Base-by-base conservation (phyloP, 64 coral and sea anemone species). In the Acropora yongei region DNA sequence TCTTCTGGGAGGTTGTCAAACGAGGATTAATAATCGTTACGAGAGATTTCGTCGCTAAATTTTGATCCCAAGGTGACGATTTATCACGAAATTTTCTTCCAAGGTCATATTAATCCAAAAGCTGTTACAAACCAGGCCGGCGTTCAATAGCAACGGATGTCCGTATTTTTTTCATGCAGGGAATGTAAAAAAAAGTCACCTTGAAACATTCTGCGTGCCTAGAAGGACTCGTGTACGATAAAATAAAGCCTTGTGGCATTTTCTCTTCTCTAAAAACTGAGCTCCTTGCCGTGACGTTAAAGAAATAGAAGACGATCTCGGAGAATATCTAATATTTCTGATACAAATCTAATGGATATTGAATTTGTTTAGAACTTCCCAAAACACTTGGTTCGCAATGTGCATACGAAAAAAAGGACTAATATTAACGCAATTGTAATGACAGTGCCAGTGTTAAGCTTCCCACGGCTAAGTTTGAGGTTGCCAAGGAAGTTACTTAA, bases 201-300 rank as follows among this genome's bases (percentile, higher is more conserved):
- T 85, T 85, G 17, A 71, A 85, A 71, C 68, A 85, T 47, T 49
- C 66, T 3, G 12, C 82, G 18, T 8, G 43, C 20, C 82, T 14
- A 8, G 41, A 47, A 1, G 43, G 61, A 85, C 14, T 71, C 8
- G 43, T 17, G 68, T 71, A 72, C 0, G 65, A 18, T 41, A 85
- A 72, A 66, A 85, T 30, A 49, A 85, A 85, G 30, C 82, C 82
- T 71, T 72, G 16, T 5, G 4, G 44, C 65, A 85, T 85, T 72
- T 85, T 85, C 17, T 8, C 4, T 50, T 71, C 17, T 18, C 14
- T 45, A 66, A 16, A 83, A 60, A 14, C 16, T 12, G 2, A 16
- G 48, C 49, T 85, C 72, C 82, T 48, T 49, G 82, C 0, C 82
- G 82, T 72, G 61, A 49, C 63, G 18, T 48, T 49, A 30, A 85